Evolutionary conservation across 2,888 invertebrate species (phyloP), one percentile per base, ranked within the genome.

Genomic region (Caenorhabditis afra): DNA sequence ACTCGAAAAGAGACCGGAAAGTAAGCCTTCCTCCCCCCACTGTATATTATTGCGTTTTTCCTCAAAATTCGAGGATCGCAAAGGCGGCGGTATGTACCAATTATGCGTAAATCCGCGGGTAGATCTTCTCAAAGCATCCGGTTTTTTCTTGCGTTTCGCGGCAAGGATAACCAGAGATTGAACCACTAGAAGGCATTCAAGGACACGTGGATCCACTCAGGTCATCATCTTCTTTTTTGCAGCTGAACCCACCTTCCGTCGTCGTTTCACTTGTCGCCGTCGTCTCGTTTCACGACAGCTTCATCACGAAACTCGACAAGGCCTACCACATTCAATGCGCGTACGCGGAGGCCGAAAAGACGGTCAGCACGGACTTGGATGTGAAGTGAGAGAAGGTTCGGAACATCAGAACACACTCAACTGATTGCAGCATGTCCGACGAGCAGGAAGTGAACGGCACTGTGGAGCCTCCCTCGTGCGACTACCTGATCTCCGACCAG

Each of bases 241-340:
- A 87, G 87, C 70, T 89, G 11, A 83, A 82, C 53, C 90, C 90
- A 1, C 86, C 90, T n/a, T 88, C 88, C 0, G 75, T 90, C 44
- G 81, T 85, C 44, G 80, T 90, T 10, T 86, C 88, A 0, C 87
- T 90, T 68, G 87, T 89, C 14, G 86, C 87, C 1, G 85, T 90
- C 16, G 87, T 90, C 67, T 87, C 87, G 29, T 90, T 90, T 65
- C 90, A 90, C 71, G 79, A 87, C 20, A 84, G 82, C 64, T 90
- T 90, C 77, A 86, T 90, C 55, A 90, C 90, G 16, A 89, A 89
- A 76, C 77, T 89, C 16, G 90, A 90, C 64, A 73, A 85, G 37
- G 90, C 90, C 18, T 90, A 90, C 70, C 86, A 86, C 58, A 85
- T 90, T 12, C 83, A 87, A 55, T 90, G 90, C 61, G 80, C 84